phyloP scores from a whole-genome alignment of 2,113 vertebrate species.

The Oenanthe oenanthe region DNA sequence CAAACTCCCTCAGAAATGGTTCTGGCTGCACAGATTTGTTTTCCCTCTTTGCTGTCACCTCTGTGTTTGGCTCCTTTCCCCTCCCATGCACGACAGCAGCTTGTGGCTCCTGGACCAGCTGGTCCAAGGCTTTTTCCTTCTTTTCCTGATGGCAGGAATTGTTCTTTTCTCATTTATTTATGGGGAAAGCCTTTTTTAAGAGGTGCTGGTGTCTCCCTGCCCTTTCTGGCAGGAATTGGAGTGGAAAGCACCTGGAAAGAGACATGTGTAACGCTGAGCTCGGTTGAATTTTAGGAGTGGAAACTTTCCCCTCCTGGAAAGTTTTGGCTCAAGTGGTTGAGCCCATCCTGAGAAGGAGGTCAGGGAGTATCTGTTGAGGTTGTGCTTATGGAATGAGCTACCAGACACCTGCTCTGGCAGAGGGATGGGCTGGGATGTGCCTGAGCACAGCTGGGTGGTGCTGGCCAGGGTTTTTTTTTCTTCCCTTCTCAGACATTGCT shows the following conservation, averaged over 20 bases:
- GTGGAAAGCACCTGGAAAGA: background rate
- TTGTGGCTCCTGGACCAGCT: background rate
- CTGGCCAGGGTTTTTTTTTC: background rate
- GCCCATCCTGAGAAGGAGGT: background rate
- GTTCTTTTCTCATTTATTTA: background rate
- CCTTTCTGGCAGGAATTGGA: background rate
- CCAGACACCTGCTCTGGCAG: background rate
- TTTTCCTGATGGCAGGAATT: background rate
- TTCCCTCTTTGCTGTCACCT: background rate
- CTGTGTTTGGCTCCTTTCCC: background rate
- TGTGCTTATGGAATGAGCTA: background rate
- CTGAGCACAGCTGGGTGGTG: fast-evolving
- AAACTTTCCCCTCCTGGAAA: background rate
- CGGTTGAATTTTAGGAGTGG: background rate
- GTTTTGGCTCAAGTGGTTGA: background rate
- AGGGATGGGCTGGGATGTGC: background rate
- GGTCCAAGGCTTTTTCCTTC: background rate
- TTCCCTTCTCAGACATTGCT: background rate
- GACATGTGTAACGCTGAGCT: fast-evolving
- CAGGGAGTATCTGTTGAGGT: background rate
- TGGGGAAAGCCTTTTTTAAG: background rate
- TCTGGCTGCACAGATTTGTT: constrained; percentile 21
- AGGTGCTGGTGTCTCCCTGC: background rate
- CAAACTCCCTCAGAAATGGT: background rate
- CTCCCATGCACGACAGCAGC: background rate